Evolutionary conservation across 1,140 invertebrate species (phyloP).

Genomic region (Zaprionus kolodkinae): DNA sequence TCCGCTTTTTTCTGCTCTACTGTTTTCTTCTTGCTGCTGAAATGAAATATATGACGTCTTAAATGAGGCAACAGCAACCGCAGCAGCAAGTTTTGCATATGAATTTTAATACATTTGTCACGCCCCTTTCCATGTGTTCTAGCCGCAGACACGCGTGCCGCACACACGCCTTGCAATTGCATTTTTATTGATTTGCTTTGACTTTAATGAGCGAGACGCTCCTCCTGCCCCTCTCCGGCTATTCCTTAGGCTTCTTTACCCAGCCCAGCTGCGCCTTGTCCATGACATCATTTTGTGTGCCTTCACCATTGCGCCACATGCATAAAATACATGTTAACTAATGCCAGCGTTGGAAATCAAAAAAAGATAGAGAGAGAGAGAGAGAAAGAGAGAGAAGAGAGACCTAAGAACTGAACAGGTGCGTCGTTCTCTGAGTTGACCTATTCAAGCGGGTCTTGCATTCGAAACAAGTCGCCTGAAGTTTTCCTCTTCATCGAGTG

Average conservation of each 20-base stretch:
- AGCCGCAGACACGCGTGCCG: not conserved
- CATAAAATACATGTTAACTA: constrained; percentile 22
- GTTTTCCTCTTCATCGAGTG: not conserved
- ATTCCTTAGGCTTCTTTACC: not conserved
- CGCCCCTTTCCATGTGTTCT: not conserved
- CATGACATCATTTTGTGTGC: constrained; percentile 44
- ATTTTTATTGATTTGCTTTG: constrained; percentile 51
- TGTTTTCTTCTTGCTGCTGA: constrained; percentile 3
- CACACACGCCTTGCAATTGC: constrained; percentile 34
- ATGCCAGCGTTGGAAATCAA: constrained; percentile 7
- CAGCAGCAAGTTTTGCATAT: constrained; percentile 50
- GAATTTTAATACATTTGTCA: constrained; percentile 31
- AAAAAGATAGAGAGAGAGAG: not conserved
- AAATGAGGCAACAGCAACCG: constrained; percentile 36
- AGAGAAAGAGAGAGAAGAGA: too few species aligned
- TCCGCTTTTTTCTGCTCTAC: constrained; percentile 17
- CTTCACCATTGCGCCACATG: constrained; percentile 20
- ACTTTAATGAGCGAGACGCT: constrained; percentile 31
- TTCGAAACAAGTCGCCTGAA: not conserved
- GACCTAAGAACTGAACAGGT: not conserved
- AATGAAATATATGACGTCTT: constrained; percentile 42
- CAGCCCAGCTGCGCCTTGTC: constrained; percentile 14
- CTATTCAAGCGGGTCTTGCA: not conserved
- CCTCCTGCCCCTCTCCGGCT: not conserved
- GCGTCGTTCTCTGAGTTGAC: not conserved